Evolutionary conservation across 2,113 vertebrate species (phyloP).

Genomic region (Bos javanicus): DNA sequence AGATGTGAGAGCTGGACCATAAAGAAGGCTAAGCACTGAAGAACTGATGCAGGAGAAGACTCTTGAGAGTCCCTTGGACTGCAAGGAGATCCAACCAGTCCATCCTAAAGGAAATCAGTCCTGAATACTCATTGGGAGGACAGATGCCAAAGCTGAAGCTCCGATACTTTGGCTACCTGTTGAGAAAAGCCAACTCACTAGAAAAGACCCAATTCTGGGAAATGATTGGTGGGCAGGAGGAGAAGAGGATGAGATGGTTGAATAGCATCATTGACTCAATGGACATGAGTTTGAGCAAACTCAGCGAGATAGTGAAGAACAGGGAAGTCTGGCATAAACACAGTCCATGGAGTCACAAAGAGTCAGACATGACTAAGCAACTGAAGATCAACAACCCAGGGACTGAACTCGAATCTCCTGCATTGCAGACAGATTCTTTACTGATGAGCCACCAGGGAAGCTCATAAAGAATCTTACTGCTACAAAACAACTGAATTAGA

Average conservation of each 20-base stretch:
- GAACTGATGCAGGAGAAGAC: neutral
- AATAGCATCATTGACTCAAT: neutral
- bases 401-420: neutral
- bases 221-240: neutral
- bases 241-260: neutral
- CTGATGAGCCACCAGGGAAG: fast-evolving
- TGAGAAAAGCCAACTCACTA: neutral
- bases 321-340: neutral
- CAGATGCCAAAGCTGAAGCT: neutral
- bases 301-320: neutral
- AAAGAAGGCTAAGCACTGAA: neutral
- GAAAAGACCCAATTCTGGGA: neutral
- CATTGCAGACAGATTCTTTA: neutral
- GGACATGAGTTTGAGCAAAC: neutral
- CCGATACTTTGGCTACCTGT: neutral
- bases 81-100: neutral
- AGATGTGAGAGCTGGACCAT: neutral
- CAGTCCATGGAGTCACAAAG: neutral
- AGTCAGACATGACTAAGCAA: neutral
- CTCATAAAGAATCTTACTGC: neutral
- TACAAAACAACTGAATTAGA: neutral
- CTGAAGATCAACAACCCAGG: neutral
- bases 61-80: neutral
- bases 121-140: neutral
- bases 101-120: neutral